phyloP scores from a whole-genome alignment of 35 echinoderm and acorn worm genomes.

The Lytechinus pictus region DNA sequence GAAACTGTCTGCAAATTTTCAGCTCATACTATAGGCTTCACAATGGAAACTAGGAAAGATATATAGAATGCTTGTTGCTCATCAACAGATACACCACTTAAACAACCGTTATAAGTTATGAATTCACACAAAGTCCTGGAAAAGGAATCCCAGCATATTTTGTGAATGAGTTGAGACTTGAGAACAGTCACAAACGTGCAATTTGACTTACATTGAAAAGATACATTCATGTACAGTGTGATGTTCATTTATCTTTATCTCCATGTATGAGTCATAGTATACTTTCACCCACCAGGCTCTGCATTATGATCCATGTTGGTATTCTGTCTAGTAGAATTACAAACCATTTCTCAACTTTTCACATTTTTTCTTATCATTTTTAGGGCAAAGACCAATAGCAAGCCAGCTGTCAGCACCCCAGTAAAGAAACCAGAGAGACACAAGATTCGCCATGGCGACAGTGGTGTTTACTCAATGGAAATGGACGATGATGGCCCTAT shows the following conservation, averaged over 20 bases:
- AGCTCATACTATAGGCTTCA: too few species aligned
- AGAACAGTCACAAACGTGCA: neutral
- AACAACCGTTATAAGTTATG: too few species aligned
- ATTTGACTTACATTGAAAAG: neutral
- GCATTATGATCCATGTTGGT: neutral
- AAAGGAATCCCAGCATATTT: neutral
- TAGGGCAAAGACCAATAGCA: slow-evolving; percentile 11
- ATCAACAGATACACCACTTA: too few species aligned
- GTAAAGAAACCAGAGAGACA: slow-evolving; percentile 39
- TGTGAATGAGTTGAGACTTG: neutral
- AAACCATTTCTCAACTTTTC: neutral
- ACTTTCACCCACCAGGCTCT: neutral
- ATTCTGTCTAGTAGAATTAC: neutral
- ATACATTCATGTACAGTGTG: too few species aligned
- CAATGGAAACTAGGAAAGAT: too few species aligned
- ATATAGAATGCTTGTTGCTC: too few species aligned
- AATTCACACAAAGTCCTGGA: too few species aligned
- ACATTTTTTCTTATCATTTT: neutral
- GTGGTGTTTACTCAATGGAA: slow-evolving; percentile 58
- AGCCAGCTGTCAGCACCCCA: neutral
- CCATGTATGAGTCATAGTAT: neutral
- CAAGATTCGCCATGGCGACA: slow-evolving; percentile 59
- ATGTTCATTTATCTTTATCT: neutral
- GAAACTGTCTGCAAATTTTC: too few species aligned
- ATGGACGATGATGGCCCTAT: slow-evolving; percentile 56